A percentile compares a stretch with the other conserved stretches of the same genome.
Evolutionary conservation across 35 echinoderm and acorn worm genomes (phyloP).

Genomic region (Anneissia japonica): DNA sequence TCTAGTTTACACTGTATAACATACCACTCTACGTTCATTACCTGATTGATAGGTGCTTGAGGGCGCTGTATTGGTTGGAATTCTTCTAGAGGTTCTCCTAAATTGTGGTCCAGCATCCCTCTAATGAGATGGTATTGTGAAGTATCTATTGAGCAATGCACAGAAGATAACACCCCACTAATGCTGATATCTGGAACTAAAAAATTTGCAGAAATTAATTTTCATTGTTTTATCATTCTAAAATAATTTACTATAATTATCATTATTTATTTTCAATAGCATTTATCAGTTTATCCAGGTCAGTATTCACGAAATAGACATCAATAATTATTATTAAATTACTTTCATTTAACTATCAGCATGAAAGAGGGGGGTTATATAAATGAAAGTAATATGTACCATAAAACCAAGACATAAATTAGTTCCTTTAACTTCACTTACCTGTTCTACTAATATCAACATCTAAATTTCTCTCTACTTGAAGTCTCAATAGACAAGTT

Average conservation of each 20-base stretch:
- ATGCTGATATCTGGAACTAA: constrained; percentile 87
- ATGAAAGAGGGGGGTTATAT: background rate
- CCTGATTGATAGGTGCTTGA: constrained; percentile 69
- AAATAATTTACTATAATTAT: too few relatives aligned
- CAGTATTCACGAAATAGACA: too few relatives aligned
- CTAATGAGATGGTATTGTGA: constrained; percentile 92
- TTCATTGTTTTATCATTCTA: too few relatives aligned
- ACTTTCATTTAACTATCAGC: background rate
- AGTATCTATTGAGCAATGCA: constrained; percentile 85
- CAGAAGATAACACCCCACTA: constrained; percentile 69
- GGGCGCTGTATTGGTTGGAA: constrained; percentile 56
- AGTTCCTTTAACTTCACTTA: constrained; percentile 7
- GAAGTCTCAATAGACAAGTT: constrained; percentile 66
- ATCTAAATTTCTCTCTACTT: constrained; percentile 89
- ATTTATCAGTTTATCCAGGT: too few relatives aligned
- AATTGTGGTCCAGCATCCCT: constrained; percentile 86
- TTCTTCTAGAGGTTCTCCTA: constrained; percentile 89
- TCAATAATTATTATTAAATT: background rate
- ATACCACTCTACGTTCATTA: background rate
- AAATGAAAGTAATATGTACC: background rate
- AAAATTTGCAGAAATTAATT: too few relatives aligned
- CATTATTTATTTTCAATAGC: too few relatives aligned
- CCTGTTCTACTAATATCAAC: constrained; percentile 84
- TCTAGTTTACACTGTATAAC: too few relatives aligned
- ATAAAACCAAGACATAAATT: background rate